These are phyloP conservation scores for Prolemur simus DNA, from an alignment of 2,113 vertebrate genomes.

Conservation along the genomic window DNA sequence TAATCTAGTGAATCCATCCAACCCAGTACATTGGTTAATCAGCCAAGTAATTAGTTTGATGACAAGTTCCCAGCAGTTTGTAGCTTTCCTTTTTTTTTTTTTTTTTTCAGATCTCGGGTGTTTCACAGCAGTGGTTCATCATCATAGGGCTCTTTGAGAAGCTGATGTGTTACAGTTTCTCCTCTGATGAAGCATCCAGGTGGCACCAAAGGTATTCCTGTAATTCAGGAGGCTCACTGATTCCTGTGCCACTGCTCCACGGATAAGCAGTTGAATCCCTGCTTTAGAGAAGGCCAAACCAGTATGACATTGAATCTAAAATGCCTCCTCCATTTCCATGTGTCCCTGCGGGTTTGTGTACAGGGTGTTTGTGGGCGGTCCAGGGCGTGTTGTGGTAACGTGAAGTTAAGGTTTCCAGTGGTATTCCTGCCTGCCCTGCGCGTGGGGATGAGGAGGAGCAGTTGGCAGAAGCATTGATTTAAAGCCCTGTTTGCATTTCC, in stretches of 20 bases:
- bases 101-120: background rate
- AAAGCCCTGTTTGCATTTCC: background rate
- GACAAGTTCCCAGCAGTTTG: background rate
- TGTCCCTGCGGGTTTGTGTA: background rate
- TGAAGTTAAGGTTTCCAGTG: background rate
- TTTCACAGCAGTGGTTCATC: background rate
- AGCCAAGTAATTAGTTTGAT: background rate
- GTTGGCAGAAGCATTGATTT: background rate
- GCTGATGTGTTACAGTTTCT: background rate
- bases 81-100: background rate
- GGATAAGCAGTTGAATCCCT: background rate
- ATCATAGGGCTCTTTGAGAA: accelerated
- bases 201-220: background rate
- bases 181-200: background rate
- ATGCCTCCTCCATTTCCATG: background rate
- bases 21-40: accelerated
- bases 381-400: background rate
- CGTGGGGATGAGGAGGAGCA: background rate
- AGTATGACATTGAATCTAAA: background rate
- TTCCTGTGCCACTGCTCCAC: background rate
- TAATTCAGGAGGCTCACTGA: background rate
- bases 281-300: background rate
- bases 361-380: background rate
- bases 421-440: background rate
- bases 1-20: background rate